Evolutionary conservation across 2,888 invertebrate species (phyloP).

Genomic region (Thera britannica): DNA sequence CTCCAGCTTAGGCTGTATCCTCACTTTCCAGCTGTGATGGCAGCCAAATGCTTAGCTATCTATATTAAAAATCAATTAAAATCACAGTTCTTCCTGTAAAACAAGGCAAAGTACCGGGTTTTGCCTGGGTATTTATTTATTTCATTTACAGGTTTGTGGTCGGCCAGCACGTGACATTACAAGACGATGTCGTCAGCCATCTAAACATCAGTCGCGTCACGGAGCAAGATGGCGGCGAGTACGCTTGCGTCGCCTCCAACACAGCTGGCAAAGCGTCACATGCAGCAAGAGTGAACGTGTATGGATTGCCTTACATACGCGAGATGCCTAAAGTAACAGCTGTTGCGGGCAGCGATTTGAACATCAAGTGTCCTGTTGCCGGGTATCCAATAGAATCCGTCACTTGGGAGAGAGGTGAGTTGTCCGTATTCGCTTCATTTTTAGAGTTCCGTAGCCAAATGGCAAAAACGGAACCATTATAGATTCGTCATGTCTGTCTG

Average conservation of each 20-base stretch:
- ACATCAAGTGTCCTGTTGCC: slow-evolving; percentile 95
- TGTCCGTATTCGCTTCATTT: not conserved
- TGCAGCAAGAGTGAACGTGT: slow-evolving; percentile 94
- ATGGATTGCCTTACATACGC: slow-evolving; percentile 93
- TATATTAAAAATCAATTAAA: too few relatives aligned
- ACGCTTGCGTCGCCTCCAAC: slow-evolving; percentile 93
- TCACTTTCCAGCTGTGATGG: too few relatives aligned
- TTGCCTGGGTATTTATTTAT: not conserved
- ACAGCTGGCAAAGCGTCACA: slow-evolving; percentile 92
- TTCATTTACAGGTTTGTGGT: slow-evolving; percentile 89
- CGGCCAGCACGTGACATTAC: slow-evolving; percentile 95
- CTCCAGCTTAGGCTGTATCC: too few relatives aligned
- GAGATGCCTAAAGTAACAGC: slow-evolving; percentile 95
- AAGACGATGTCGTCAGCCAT: slow-evolving; percentile 96
- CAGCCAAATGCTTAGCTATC: too few relatives aligned
- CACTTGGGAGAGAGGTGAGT: slow-evolving; percentile 94
- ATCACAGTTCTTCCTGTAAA: too few relatives aligned
- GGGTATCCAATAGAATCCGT: slow-evolving; percentile 95
- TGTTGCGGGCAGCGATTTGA: slow-evolving; percentile 92
- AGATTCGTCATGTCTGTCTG: too few relatives aligned
- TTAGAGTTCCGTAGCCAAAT: too few relatives aligned
- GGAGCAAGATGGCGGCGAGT: slow-evolving; percentile 96
- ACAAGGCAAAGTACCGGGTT: too few relatives aligned
- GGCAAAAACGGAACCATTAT: too few relatives aligned
- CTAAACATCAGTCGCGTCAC: slow-evolving; percentile 95